Base-by-base conservation (phyloP, 1,140 invertebrate genomes). In the Drosophila lowei region DNA sequence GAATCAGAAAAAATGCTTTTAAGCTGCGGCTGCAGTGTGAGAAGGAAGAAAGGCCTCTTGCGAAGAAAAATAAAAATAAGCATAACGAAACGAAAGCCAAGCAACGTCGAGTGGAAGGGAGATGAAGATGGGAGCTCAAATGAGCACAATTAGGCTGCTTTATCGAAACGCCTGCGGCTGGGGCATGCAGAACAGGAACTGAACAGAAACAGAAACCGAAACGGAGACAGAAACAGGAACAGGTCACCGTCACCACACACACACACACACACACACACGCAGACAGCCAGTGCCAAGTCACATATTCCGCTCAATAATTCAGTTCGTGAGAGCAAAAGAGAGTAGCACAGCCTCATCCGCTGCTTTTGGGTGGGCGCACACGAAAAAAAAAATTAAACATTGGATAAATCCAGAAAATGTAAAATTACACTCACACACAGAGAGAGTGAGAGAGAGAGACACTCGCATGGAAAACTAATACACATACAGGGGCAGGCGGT, bases 371-470 rank as follows among this genome's bases (percentile, higher is more conserved):
- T 86, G 83, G 81, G 81, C 83, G 72, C 72, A 75, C 56, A 78
- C 71, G 23, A 64, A 65, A 64, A 58, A 70, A 80, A 80, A 85
- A 86, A 88, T 85, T 88, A 85, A 86, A 77, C 81, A 88, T 86
- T 86, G 81, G 83, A 86, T 86, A 86, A 86, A 86, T 86, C 77
- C 83, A 81, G 83, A 86, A 86, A 86, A 86, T 86, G 81, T 86
- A 86, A 86, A 86, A 86, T 86, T 86, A 85, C 83, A 81, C 55
- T 74, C 54, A 74, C 64, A 77, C 56, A 79, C 34, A 48, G 53
- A 57, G 38, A 57, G 38, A 55, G 13, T 55, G 41, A 49, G 48
- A 70, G 21, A 56, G 44, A 53, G 30, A 74, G 54, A 75, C 55
- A 60, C 60, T 76, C 56, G 72, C 73, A 81, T 81, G 77, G 62